These are phyloP conservation scores for Mirza zaza DNA, from an alignment of 2,113 vertebrate genomes.

Conservation along the genomic window DNA sequence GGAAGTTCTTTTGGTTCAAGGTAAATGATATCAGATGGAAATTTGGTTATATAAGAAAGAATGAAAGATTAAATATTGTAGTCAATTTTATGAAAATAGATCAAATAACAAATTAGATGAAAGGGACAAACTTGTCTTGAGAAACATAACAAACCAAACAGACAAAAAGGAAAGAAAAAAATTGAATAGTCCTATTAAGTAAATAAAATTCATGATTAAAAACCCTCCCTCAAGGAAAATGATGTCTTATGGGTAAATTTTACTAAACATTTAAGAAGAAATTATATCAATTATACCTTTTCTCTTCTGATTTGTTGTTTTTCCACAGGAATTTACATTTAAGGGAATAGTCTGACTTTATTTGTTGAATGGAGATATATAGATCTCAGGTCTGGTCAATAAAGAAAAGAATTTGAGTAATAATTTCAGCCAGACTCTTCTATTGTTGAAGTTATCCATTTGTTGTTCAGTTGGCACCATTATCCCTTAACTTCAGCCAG, in stretches of 20 bases:
- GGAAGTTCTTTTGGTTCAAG: neutral
- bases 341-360: neutral
- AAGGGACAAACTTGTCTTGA: neutral
- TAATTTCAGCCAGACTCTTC: neutral
- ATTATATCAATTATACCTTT: neutral
- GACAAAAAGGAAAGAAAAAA: neutral
- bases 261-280: constrained; percentile 16
- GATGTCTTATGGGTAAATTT: neutral
- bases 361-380: neutral
- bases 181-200: neutral
- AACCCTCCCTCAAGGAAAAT: neutral
- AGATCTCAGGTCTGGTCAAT: neutral
- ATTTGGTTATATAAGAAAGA: neutral
- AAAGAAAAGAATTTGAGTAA: neutral
- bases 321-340: neutral
- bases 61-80: neutral
- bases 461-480: neutral
- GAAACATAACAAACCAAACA: neutral
- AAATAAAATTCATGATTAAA: neutral
- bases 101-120: neutral
- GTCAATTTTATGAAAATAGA: neutral
- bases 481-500: neutral
- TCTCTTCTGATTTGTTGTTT: neutral
- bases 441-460: neutral
- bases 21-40: neutral